Conservation (phyloP, 1,140 invertebrate species). For the Drosophila miranda region DNA sequence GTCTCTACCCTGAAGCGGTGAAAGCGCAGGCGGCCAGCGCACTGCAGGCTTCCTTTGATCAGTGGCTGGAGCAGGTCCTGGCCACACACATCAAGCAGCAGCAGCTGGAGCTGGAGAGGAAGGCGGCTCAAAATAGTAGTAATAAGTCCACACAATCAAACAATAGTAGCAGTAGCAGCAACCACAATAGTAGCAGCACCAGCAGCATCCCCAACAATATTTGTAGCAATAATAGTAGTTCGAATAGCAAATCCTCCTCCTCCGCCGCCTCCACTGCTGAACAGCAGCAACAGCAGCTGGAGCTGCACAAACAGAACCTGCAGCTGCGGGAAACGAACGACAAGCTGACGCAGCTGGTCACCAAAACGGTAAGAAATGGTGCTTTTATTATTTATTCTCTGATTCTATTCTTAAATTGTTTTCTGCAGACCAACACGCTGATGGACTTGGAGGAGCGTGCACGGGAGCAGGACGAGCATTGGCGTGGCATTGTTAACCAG, state of each 20-base stretch:
- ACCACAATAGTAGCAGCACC: conserved; percentile 36
- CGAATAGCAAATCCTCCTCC: conserved; percentile 69
- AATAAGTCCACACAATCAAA: conserved; percentile 82
- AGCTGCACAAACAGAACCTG: conserved; percentile 84
- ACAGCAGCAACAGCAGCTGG: conserved; percentile 47
- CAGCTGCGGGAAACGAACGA: conserved; percentile 86
- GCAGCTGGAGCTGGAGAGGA: conserved; percentile 30
- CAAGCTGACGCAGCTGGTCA: conserved; percentile 89
- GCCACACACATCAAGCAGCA: conserved; percentile 72
- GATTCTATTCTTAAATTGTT: background rate
- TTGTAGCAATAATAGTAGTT: conserved; percentile 80
- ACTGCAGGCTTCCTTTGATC: conserved; percentile 71
- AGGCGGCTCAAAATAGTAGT: conserved; percentile 54
- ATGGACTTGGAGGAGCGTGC: conserved; percentile 73
- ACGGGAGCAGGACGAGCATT: conserved; percentile 77
- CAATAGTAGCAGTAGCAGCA: conserved; percentile 53
- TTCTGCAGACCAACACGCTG: conserved; percentile 71
- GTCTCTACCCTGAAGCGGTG: conserved; percentile 77
- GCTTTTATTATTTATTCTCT: background rate
- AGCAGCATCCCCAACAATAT: conserved; percentile 68
- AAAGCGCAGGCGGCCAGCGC: conserved; percentile 64
- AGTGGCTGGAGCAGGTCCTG: conserved; percentile 80
- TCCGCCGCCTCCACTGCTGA: background rate
- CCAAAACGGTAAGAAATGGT: conserved; percentile 86
- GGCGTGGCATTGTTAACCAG: conserved; percentile 74